Evolutionary conservation across 2,888 invertebrate species (phyloP), one percentile per base, ranked within the genome.

Genomic region (Sclerodermus sp.): DNA sequence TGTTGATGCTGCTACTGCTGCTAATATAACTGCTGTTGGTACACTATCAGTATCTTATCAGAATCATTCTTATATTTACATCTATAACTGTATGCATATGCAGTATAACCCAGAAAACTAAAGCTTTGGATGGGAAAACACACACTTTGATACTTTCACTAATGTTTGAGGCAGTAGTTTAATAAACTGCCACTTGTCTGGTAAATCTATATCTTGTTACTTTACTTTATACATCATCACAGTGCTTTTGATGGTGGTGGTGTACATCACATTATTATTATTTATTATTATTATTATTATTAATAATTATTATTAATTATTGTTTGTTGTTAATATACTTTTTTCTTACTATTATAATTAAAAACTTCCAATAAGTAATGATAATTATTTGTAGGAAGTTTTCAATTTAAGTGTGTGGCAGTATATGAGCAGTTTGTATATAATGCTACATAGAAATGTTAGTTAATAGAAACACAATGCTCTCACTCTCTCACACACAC

Each of bases 181-280:
- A 38, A 57, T 62, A 60, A 66, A 62, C 59, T 64, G 60, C 58
- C 61, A 62, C 37, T 47, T 17, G 44, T 30, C 44, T 46, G 43
- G 47, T 54, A 59, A 34, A n/a, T 41, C 64, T 63, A 61, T 51
- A 61, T 55, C 56, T 58, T 57, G 42, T 60, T n/a, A n/a, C n/a
- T n/a, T n/a, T 61, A 67, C 53, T 58, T 64, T 62, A 67, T 49
- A 64, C 70, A 67, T 68, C 71, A 72, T 75, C 73, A 72, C 73
- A 74, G 70, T 57, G 57, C 23, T 68, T 70, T 71, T 67, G 65
- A 71, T 72, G 67, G 65, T 67, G n/a, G n/a, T n/a, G n/a, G n/a
- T n/a, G n/a, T n/a, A n/a, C n/a, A n/a, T n/a, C n/a, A n/a, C n/a
- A n/a, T n/a, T n/a, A n/a, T n/a, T n/a, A n/a, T n/a, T n/a, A n/a